A percentile compares a stretch with the other conserved stretches of the same genome.
Evolutionary conservation across 2,113 vertebrate species (phyloP).

Genomic region (Anas platyrhynchos): DNA sequence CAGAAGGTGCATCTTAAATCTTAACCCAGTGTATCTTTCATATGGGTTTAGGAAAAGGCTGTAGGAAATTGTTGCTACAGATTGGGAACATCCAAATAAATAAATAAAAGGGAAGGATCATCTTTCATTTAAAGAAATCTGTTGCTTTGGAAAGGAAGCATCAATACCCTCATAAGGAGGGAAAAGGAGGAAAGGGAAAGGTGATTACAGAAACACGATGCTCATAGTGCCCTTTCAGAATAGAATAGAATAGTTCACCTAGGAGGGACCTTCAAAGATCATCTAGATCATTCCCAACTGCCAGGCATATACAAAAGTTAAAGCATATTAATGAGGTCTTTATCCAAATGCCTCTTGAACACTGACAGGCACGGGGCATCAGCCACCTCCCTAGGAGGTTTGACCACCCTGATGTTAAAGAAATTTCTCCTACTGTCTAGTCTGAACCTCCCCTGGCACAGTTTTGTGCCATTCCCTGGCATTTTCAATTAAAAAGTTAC

Average conservation of each 20-base stretch:
- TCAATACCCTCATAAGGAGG: background rate
- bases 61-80: background rate
- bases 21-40: background rate
- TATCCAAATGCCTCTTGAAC: background rate
- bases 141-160: background rate
- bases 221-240: background rate
- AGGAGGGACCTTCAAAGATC: background rate
- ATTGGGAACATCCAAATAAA: background rate
- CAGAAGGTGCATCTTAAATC: background rate
- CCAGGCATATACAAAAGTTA: background rate
- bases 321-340: background rate
- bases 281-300: background rate
- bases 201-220: background rate
- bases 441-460: background rate
- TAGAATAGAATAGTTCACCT: background rate
- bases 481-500: background rate
- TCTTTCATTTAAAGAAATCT: background rate
- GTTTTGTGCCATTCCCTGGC: background rate
- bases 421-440: background rate
- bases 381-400: background rate
- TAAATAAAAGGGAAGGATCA: background rate
- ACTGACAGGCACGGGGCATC: background rate
- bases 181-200: background rate
- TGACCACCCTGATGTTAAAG: background rate
- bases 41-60: background rate